Base-by-base conservation (phyloP, 2,113 vertebrate genomes). In the Hemicordylus capensis region DNA sequence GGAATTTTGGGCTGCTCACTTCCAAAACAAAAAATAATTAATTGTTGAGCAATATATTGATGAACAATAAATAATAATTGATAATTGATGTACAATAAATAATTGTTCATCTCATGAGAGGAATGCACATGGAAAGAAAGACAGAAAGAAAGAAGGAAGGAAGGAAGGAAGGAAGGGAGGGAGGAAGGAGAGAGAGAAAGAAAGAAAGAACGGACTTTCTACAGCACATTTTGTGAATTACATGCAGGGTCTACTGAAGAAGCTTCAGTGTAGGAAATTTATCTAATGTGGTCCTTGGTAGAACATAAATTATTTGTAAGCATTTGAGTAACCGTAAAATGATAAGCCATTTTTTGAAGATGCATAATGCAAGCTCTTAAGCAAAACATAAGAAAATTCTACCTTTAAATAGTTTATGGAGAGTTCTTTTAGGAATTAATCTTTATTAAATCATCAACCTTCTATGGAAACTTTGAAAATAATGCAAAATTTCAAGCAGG, bases 241-340 rank as follows among this genome's bases (percentile, higher is more conserved):
- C n/a, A 64, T n/a, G 22, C 64, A 28, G 20, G 44, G 64, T 59
- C 51, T 44, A 72, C 67, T 72, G 22, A 59, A 46, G 67, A 7
- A 72, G 44, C 19, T 73, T 61, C 80, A 59, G 26, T 59, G 28
- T 73, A 46, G 70, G 54, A 73, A 59, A 73, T 46, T 59, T 37
- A 82, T 17, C 7, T 56, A 69, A 87, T 88, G 77, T 84, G 84
- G 82, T 3, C 80, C 85, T 87, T 80, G 89, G 85, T 48, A 83
- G 75, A 92, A 82, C 56, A 79, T 22, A 46, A 76, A 70, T 86
- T 88, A 88, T 84, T 87, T 79, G 37, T 48, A 59, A 84, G 34
- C 28, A 28, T 79, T 91, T 87, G 70, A 88, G 37, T 37, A 89
- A 48, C 59, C 48, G 37, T 78, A 91, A 89, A 90, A 90, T 22